Evolutionary conservation across 2,113 vertebrate genomes (phyloP), one percentile per base, ranked within the genome.

Genomic region (Collichthys lucidus): DNA sequence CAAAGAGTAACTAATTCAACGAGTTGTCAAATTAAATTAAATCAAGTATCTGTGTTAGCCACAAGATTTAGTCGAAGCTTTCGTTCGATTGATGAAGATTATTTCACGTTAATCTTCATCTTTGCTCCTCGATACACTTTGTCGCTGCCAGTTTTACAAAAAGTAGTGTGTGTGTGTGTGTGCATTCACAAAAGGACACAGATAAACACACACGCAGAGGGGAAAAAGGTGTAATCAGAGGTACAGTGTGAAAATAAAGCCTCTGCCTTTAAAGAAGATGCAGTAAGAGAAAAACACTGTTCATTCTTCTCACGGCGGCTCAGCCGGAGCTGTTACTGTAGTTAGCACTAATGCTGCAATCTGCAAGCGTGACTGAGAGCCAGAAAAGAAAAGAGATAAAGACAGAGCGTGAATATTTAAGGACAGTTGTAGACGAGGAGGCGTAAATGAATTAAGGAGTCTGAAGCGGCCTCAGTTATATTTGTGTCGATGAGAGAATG

Each of bases 361-460:
- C 63, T 74, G 68, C 26, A 26, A 26, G 26, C 3, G 0, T 11
- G 77, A 52, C 22, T 50, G 59, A 20, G 16, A 44, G 72, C 65
- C 65, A 63, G 20, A 46, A 69, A 35, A 2, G 46, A 19, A 49
- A 22, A 19, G 47, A 44, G 24, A 65, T 29, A 47, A 26, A 52
- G 63, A 47, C 49, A 16, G 44, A 19, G 20, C 4, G 42, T 29
- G 70, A 49, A 24, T 47, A 80, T 65, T 61, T 68, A 29, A 61
- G 85, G 53, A 72, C 53, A 72, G 73, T 56, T 50, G 74, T 46
- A 47, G 69, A 53, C 15, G 60, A 67, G 62, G 66, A 86, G 56
- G 63, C 85, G 89, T 57, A 84, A 89, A 90, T 76, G 19, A 75
- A 81, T 69, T 5, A 52, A 59, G 14, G 68, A n/a, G 70, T 73